Evolutionary conservation across 2,797 vertebrate species (phyloP).

Genomic region (Hydrophis major): DNA sequence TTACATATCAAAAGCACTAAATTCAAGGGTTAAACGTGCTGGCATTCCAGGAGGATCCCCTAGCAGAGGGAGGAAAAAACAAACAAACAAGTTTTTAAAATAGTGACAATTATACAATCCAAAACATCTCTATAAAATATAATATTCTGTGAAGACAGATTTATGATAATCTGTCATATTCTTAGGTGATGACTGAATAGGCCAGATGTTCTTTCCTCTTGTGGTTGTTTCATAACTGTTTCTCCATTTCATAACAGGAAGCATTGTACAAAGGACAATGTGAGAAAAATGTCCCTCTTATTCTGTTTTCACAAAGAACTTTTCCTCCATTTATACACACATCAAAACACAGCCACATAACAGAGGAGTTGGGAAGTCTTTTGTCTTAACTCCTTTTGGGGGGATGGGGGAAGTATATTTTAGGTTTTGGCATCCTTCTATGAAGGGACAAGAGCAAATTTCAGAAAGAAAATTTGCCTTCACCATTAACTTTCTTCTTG

Average conservation of each 20-base stretch:
- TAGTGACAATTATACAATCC: not conserved
- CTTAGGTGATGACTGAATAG: not conserved
- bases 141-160: not conserved
- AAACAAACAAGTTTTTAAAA: not conserved
- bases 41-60: constrained; percentile 92
- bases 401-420: not conserved
- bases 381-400: not conserved
- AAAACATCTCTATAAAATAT: not conserved
- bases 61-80: constrained; percentile 61
- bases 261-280: not conserved
- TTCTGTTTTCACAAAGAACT: not conserved
- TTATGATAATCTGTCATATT: not conserved
- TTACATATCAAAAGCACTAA: constrained; percentile 95
- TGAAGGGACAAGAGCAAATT: not conserved
- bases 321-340: not conserved
- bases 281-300: not conserved
- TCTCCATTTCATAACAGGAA: not conserved
- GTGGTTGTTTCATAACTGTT: not conserved
- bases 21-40: constrained; percentile 92
- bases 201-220: not conserved
- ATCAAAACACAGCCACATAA: not conserved
- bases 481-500: not conserved
- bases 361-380: not conserved
- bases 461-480: not conserved
- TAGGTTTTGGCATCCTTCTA: not conserved